phyloP scores from a whole-genome alignment of 2,888 invertebrate species.

The Drosophila neonasuta region DNA sequence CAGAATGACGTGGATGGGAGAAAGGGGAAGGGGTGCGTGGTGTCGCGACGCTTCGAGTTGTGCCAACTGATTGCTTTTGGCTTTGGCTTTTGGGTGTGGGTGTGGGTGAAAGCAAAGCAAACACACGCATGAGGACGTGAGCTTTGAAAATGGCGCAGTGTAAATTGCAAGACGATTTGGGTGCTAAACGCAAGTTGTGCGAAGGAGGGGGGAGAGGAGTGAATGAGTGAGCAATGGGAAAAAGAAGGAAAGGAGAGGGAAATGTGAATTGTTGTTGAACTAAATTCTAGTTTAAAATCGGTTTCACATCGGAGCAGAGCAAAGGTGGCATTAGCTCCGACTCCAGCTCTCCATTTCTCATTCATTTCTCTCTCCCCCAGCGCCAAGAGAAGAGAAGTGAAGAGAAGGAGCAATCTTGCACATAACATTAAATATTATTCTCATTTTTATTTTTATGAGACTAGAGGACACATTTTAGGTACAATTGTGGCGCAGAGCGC shows the following conservation, averaged over 20 bases:
- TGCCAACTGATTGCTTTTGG: background rate
- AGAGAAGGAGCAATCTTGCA: conserved; percentile 7
- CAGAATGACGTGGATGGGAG: background rate
- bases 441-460: conserved; percentile 73
- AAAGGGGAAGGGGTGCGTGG: background rate
- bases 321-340: no score
- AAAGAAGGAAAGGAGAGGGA: background rate
- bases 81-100: background rate
- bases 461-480: conserved; percentile 73
- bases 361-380: background rate
- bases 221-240: background rate
- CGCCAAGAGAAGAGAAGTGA: background rate
- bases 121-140: conserved; percentile 43
- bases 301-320: no score
- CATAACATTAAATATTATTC: conserved; percentile 35
- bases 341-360: no score
- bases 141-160: conserved; percentile 47
- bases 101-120: background rate
- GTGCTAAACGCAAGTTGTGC: background rate
- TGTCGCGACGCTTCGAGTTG: background rate
- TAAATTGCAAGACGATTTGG: conserved; percentile 24
- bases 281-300: no score
- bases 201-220: background rate
- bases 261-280: no score
- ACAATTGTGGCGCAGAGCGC: conserved; percentile 43